Percentiles rank a stretch among this genome's conserved stretches.
These are phyloP conservation scores for Lithobates pipiens DNA, from an alignment of 2,797 vertebrate genomes.

Conservation along the genomic window DNA sequence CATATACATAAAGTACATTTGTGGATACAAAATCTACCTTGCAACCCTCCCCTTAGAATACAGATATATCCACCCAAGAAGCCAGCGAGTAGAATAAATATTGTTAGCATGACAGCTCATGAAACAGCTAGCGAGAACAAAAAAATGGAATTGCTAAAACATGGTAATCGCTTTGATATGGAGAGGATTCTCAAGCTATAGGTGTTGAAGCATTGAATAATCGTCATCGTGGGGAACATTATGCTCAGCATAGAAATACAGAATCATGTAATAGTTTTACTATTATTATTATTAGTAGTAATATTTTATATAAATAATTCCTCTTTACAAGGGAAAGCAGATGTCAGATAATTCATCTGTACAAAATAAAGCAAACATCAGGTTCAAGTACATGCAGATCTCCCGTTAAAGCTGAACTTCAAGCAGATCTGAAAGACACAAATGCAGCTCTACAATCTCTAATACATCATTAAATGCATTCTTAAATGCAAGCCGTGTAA, in stretches of 20 bases:
- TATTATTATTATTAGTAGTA: not conserved
- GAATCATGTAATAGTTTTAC: not conserved
- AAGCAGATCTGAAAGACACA: too few species aligned
- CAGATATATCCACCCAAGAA: constrained; percentile 54
- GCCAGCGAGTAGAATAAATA: constrained; percentile 55
- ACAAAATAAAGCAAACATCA: not conserved
- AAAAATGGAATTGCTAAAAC: constrained; percentile 49
- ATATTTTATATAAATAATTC: not conserved
- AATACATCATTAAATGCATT: too few species aligned
- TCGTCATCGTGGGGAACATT: not conserved
- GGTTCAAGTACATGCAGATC: not conserved
- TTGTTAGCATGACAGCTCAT: constrained; percentile 53
- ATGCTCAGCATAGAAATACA: not conserved
- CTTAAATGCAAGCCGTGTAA: too few species aligned
- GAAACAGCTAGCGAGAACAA: constrained; percentile 36
- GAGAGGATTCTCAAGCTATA: not conserved
- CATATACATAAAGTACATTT: constrained; percentile 61
- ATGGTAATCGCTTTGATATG: constrained; percentile 44
- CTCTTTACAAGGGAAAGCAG: not conserved
- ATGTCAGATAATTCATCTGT: not conserved
- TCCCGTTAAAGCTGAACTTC: not conserved
- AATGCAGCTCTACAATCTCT: too few species aligned
- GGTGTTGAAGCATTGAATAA: not conserved
- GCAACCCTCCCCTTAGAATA: constrained; percentile 49
- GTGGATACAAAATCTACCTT: constrained; percentile 47